Base-by-base conservation (phyloP, 2,113 vertebrate genomes). In the Heptranchias perlo region DNA sequence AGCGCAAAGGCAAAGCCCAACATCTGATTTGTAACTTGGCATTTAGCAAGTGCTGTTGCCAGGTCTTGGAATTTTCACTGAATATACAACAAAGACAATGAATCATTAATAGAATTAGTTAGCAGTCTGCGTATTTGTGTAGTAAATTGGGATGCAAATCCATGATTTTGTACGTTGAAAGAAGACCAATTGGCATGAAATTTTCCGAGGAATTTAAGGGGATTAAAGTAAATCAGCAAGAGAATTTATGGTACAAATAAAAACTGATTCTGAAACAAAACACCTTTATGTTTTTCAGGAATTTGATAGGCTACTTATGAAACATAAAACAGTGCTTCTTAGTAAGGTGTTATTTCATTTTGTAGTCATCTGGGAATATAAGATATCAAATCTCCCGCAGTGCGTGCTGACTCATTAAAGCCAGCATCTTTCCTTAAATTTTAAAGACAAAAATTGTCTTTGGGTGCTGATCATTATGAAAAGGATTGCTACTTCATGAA, bases 51-150 rank as follows among this genome's bases (percentile, higher is more conserved):
- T 49, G 0, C 25, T 47, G 23, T 16, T 47, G 28, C 11, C 23
- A 16, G 47, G 47, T 23, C 28, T 0, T 14, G 64, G 23, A 69
- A 1, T 95, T 73, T 49, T 28, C 39, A 94, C 7, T 67, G 39
- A 67, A 44, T 39, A 95, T 3, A 69, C 44, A 69, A 47, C 65
- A 69, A 95, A 52, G 52, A 44, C 28, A 31, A 93, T 95, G 44
- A 95, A 47, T 69, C 94, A 52, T 95, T 95, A 35, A 95, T 95
- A 31, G 64, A 94, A 69, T 73, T 95, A 95, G 25, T 95, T 95
- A 95, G 65, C 44, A 95, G 2, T 67, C 23, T 47, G 64, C 31
- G 23, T 69, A 35, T 95, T 69, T 69, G 44, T 35, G 44, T 3
- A 95, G 64, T 69, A 47, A 95, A 69, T 52, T 95, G 94, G 44